Percentiles rank a stretch among this genome's conserved stretches.
Evolutionary conservation across 2,888 invertebrate genomes (phyloP).

Genomic region (Eumacrocentrus americanus): DNA sequence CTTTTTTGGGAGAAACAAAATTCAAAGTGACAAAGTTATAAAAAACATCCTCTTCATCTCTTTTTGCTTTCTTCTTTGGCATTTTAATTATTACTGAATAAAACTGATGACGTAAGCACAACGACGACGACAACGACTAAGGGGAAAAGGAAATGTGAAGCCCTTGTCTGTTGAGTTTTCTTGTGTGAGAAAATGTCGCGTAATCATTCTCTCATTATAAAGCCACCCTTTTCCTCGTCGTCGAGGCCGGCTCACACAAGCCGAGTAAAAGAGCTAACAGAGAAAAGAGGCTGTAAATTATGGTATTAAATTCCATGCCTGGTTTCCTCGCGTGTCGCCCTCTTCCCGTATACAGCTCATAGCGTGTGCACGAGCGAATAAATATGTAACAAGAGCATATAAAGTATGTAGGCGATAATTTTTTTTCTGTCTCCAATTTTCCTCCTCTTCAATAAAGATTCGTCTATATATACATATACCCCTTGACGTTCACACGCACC

Average conservation of each 20-base stretch:
- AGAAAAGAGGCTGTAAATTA: constrained; percentile 24
- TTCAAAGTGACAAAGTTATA: too few species aligned
- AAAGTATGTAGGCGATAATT: background rate
- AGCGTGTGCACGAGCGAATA: background rate
- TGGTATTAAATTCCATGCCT: constrained; percentile 30
- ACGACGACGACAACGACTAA: background rate
- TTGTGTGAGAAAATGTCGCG: background rate
- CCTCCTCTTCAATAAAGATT: background rate
- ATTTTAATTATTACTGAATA: background rate
- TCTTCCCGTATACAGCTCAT: constrained; percentile 1
- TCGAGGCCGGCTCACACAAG: background rate
- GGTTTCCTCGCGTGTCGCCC: constrained; percentile 25
- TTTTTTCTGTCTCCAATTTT: background rate
- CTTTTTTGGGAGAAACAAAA: too few species aligned
- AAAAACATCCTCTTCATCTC: background rate
- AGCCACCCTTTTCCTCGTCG: background rate
- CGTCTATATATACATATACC: too few species aligned
- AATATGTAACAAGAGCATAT: background rate
- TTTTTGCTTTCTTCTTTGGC: background rate
- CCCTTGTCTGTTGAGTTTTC: background rate
- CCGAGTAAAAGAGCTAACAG: too few species aligned
- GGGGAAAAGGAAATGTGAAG: background rate
- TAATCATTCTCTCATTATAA: constrained; percentile 14
- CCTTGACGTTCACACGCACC: background rate
- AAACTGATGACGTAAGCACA: background rate